Evolutionary conservation across 37 sponge, comb jelly and placozoan species (phyloP), one percentile per base, ranked within the genome.

Genomic region (Chondrosia reniformis): DNA sequence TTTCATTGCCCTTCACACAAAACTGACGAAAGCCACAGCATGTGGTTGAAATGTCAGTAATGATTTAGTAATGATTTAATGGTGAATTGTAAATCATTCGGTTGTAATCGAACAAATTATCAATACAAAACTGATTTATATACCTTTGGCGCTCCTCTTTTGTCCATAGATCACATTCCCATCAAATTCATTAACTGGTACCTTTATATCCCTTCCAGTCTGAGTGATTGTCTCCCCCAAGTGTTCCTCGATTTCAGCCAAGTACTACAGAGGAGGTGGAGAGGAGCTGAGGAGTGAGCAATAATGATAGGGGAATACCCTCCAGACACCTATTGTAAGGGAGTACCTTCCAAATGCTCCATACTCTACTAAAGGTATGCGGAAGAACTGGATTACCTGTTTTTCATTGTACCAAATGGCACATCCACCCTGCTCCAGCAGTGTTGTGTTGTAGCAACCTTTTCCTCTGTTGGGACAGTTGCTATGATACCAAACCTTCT

Each of bases 401-500:
- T 39, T 24, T 42, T 97, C 98, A 46, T 97, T 78, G 75, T 97
- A 97, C 98, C 98, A 97, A 45, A 97, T 97, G 83, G 92, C 80
- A 71, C 98, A 97, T 34, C 98, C 98, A 17, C 98, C 98, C 2
- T 83, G 45, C 27, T 93, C 94, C 65, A 57, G 32, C 44, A 97
- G 81, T n/a, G 79, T 25, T 17, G 94, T 89, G 84, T 97, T 97
- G 74, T 74, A 54, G 78, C 98, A 97, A 33, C 54, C 76, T 84
- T 91, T 90, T 7, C 97, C 97, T 43, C 88, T 61, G 59, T 83
- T 93, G 30, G 87, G 87, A 76, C 97, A 97, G 72, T 69, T 69
- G 57, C 67, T 83, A 81, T 97, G 97, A 57, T 97, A 97, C 97
- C 97, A 97, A 30, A 97, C 97, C 94, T 97, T 97, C 71, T 97